phyloP scores from a whole-genome alignment of 2,797 vertebrate species.

The Gorsachius magnificus region DNA sequence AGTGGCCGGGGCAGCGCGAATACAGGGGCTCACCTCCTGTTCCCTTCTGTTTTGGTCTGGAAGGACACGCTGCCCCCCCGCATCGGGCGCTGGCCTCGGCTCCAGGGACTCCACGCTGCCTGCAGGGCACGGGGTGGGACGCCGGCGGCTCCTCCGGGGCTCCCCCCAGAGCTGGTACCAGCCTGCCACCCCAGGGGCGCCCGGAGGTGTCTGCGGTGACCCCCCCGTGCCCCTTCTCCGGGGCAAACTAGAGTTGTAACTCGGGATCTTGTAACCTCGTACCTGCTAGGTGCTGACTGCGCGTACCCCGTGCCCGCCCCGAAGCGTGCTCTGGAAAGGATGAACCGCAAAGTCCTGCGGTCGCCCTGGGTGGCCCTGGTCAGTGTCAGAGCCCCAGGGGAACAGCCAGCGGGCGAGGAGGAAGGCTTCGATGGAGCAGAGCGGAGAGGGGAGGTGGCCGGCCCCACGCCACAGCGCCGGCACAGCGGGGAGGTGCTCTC shows the following conservation, averaged over 20 bases:
- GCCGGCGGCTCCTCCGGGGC: not conserved
- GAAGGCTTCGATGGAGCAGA: not conserved
- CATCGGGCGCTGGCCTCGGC: not conserved
- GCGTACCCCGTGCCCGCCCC: fast-evolving
- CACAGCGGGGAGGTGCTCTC: not conserved
- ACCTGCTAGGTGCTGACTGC: too few relatives aligned
- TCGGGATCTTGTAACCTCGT: not conserved
- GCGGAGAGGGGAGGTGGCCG: not conserved
- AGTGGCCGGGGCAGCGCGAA: not conserved
- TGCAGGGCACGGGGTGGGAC: not conserved
- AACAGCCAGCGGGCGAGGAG: not conserved
- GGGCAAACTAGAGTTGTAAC: not conserved
- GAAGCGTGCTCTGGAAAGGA: not conserved
- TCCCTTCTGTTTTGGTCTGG: not conserved
- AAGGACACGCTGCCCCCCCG: not conserved
- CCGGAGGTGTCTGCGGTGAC: not conserved
- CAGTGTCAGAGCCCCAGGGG: too few relatives aligned
- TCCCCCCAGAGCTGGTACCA: not conserved
- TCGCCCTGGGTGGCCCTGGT: not conserved
- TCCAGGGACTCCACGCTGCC: too few relatives aligned
- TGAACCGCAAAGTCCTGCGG: not conserved
- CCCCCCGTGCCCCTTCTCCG: not conserved
- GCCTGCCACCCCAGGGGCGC: not conserved
- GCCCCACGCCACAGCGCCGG: fast-evolving
- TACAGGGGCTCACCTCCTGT: not conserved